Conservation (phyloP, 2,888 invertebrate genomes). For the Cylindroiulus punctatus region DNA sequence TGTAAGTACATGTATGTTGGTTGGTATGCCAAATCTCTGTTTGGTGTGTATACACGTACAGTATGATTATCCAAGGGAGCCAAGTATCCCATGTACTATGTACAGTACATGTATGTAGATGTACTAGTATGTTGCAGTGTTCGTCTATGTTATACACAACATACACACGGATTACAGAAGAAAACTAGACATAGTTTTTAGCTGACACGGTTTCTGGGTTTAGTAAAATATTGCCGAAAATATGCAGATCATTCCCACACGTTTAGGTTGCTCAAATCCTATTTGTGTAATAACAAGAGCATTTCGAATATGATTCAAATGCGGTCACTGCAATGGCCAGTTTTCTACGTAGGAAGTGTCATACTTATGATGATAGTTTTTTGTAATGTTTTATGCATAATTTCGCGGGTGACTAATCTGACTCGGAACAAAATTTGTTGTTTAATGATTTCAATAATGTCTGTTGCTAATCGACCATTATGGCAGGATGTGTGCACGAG, state of each 20-base stretch:
- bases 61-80: no score
- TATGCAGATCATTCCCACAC: not conserved
- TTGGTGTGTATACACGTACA: no score
- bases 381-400: not conserved
- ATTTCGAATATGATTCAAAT: not conserved
- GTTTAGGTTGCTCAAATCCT: not conserved
- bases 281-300: not conserved
- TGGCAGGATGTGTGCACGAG: not conserved
- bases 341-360: not conserved
- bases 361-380: not conserved
- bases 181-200: no score
- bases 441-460: not conserved
- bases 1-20: no score
- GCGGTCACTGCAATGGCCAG: not conserved
- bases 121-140: no score
- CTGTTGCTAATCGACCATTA: not conserved
- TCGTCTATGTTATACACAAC: no score
- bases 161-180: no score
- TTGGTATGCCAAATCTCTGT: no score
- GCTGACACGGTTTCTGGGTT: not conserved
- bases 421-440: not conserved
- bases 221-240: not conserved
- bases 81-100: no score
- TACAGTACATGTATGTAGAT: no score
- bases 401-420: not conserved